These are phyloP conservation scores for Cantharis flavilabris DNA, from an alignment of 2,888 invertebrate genomes.

Conservation along the genomic window DNA sequence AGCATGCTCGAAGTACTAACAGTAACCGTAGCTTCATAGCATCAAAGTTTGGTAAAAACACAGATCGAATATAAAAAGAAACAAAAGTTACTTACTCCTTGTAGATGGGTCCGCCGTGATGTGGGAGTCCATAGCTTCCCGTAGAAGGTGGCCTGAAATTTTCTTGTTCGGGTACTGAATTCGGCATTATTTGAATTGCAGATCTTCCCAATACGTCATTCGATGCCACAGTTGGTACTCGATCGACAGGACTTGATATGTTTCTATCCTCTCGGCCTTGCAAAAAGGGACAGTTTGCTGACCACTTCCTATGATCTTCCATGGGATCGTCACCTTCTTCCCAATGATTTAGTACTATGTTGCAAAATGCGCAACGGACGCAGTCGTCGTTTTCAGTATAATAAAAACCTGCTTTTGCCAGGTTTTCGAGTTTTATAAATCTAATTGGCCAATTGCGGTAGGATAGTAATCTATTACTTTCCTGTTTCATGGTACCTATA, in stretches of 20 bases:
- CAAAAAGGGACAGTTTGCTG: constrained; percentile 79
- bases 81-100: too few species aligned
- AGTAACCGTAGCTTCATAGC: too few species aligned
- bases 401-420: constrained; percentile 84
- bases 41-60: too few species aligned
- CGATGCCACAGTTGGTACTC: constrained; percentile 34
- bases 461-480: constrained; percentile 68
- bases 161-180: too few species aligned
- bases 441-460: constrained; percentile 69
- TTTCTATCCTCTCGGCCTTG: constrained; percentile 49
- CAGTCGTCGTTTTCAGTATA: constrained; percentile 75
- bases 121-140: too few species aligned
- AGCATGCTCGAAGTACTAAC: too few species aligned
- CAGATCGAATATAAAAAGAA: too few species aligned
- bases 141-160: too few species aligned
- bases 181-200: too few species aligned
- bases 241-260: constrained; percentile 17
- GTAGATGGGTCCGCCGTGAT: too few species aligned
- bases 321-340: constrained; percentile 78
- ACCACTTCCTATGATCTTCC: constrained; percentile 80
- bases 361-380: constrained; percentile 82
- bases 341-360: constrained; percentile 82
- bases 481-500: constrained; percentile 37
- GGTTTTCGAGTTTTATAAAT: constrained; percentile 63
- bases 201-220: too few species aligned